These are phyloP conservation scores for Scytalopus superciliaris DNA, from an alignment of 2,113 vertebrate genomes.

Conservation along the genomic window DNA sequence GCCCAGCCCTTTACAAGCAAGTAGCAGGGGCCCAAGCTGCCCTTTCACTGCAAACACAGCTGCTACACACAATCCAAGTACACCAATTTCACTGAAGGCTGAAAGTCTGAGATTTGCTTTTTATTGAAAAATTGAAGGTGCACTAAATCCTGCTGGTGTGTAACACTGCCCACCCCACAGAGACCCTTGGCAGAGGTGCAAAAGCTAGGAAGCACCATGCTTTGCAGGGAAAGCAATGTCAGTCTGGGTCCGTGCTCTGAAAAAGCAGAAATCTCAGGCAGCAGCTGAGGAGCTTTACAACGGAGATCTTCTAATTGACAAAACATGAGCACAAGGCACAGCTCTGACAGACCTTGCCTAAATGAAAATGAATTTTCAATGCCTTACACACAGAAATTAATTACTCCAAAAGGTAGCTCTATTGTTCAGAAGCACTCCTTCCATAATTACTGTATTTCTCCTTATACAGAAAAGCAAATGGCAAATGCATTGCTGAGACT, in stretches of 20 bases:
- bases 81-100: not conserved
- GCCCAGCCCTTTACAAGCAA: not conserved
- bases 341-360: not conserved
- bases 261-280: not conserved
- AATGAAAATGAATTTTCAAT: not conserved
- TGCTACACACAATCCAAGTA: not conserved
- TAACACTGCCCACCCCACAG: rapidly evolving
- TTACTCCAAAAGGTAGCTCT: slow-evolving; percentile 9
- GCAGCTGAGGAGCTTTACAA: not conserved
- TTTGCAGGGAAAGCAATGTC: not conserved
- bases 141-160: not conserved
- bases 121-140: not conserved
- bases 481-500: not conserved
- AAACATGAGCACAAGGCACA: not conserved
- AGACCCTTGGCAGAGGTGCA: not conserved
- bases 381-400: not conserved
- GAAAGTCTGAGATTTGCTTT: not conserved
- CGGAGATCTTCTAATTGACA: not conserved
- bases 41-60: not conserved
- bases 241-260: not conserved
- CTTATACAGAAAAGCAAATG: slow-evolving; percentile 18
- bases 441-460: not conserved
- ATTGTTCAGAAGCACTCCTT: slow-evolving; percentile 27
- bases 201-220: not conserved
- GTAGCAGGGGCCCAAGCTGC: not conserved